phyloP scores from a whole-genome alignment of 1,140 invertebrate genomes.

The Drosophila tropicalis region DNA sequence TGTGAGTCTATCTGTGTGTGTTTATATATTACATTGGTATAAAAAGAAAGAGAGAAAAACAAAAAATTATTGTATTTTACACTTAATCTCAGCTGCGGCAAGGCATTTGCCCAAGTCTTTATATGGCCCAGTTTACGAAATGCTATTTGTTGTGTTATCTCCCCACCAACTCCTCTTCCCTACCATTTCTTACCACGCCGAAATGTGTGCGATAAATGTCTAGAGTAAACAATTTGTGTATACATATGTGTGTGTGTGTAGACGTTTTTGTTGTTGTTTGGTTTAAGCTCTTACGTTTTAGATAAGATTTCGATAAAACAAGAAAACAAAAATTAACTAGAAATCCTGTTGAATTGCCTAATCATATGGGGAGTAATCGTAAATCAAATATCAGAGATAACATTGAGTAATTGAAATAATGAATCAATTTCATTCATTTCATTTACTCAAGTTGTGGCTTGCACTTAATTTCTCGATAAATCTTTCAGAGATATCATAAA shows the following conservation, averaged over 20 bases:
- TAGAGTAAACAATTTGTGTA: slow-evolving; percentile 37
- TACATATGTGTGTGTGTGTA: not conserved
- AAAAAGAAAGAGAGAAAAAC: not conserved
- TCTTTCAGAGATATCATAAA: not conserved
- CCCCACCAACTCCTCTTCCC: not conserved
- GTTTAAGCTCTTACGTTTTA: slow-evolving; percentile 1
- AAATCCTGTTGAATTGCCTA: slow-evolving; percentile 5
- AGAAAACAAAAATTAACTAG: not conserved
- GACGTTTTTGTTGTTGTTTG: not conserved
- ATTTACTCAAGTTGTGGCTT: not conserved
- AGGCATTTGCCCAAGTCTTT: slow-evolving; percentile 6
- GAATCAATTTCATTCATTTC: not conserved
- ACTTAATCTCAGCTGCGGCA: slow-evolving; percentile 17
- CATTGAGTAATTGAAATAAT: slow-evolving; percentile 4
- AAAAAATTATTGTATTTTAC: slow-evolving; percentile 5
- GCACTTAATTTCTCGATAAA: slow-evolving; percentile 2
- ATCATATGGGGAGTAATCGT: not conserved
- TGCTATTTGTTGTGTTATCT: slow-evolving; percentile 33
- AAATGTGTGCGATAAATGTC: slow-evolving; percentile 37
- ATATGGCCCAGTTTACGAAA: slow-evolving; percentile 42
- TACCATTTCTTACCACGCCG: not conserved
- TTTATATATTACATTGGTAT: not conserved
- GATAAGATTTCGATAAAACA: slow-evolving; percentile 11
- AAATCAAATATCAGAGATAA: slow-evolving; percentile 7
- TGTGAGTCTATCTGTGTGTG: not conserved